These are phyloP conservation scores for Cataglyphis rosenhaueri DNA, from an alignment of 2,888 invertebrate genomes.

Conservation along the genomic window DNA sequence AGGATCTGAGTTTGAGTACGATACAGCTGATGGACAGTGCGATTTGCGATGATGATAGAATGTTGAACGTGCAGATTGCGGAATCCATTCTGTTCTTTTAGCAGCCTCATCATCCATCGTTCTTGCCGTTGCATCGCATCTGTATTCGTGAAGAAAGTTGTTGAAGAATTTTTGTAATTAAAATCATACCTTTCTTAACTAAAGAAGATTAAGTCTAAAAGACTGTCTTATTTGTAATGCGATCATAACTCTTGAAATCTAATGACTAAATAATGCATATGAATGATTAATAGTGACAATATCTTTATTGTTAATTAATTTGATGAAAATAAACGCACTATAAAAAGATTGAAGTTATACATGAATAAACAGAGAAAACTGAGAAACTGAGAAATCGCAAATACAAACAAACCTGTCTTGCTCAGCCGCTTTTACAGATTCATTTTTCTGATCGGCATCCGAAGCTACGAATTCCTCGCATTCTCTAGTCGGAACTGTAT, in stretches of 20 bases:
- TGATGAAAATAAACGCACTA: not conserved
- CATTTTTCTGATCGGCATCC: slow-evolving; percentile 15
- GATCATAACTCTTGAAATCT: not conserved
- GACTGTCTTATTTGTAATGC: not conserved
- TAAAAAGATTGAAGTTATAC: not conserved
- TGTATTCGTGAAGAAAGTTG: not conserved
- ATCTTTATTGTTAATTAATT: not conserved
- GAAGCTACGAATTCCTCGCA: slow-evolving; percentile 23
- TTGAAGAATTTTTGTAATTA: not conserved
- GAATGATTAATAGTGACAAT: not conserved
- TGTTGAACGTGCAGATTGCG: slow-evolving; percentile 27
- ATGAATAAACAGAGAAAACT: not conserved
- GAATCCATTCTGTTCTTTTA: slow-evolving; percentile 29
- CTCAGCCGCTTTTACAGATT: slow-evolving; percentile 16
- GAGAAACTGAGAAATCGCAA: not conserved
- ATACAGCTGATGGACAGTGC: slow-evolving; percentile 9
- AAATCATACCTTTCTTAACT: not conserved
- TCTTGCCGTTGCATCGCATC: slow-evolving; percentile 13
- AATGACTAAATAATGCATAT: not conserved
- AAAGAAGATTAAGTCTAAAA: no score
- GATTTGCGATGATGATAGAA: slow-evolving; percentile 10
- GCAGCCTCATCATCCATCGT: slow-evolving; percentile 2
- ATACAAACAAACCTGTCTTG: slow-evolving; percentile 1
- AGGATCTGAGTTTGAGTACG: slow-evolving; percentile 57
- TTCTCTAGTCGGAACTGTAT: slow-evolving; percentile 58